phyloP scores from a whole-genome alignment of 2,797 vertebrate species.

The Rhadinocentrus ornatus region DNA sequence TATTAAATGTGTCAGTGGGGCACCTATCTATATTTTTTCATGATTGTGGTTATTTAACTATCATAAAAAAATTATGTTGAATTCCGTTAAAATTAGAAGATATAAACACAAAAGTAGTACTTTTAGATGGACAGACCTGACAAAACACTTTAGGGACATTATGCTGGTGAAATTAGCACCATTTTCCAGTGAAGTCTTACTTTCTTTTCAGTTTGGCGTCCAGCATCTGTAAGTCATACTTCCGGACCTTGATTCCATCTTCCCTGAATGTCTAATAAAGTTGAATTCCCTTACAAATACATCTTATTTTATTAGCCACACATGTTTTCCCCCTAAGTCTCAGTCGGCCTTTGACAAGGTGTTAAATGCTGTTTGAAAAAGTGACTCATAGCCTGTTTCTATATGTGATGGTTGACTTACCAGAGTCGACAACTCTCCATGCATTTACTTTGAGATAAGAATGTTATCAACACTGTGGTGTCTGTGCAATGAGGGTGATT shows the following conservation, averaged over 20 bases:
- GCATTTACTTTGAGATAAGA: slow-evolving; percentile 74
- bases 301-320: slow-evolving; percentile 53
- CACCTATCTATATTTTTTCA: neutral
- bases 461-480: slow-evolving; percentile 68
- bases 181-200: slow-evolving; percentile 3
- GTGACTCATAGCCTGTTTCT: slow-evolving; percentile 60
- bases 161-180: neutral
- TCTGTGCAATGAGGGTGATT: slow-evolving; percentile 82
- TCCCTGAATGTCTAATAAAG: slow-evolving; percentile 29
- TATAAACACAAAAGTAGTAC: neutral
- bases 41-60: neutral
- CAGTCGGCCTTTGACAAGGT: slow-evolving; percentile 62
- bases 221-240: slow-evolving; percentile 9
- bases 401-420: slow-evolving; percentile 72
- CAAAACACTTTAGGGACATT: neutral
- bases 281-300: slow-evolving; percentile 26
- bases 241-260: slow-evolving; percentile 1
- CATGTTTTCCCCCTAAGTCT: slow-evolving; percentile 31
- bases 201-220: slow-evolving; percentile 4
- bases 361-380: slow-evolving; percentile 63
- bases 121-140: neutral
- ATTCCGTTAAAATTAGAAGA: neutral
- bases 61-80: neutral
- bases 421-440: slow-evolving; percentile 66
- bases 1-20: slow-evolving; percentile 31